Conservation (phyloP, 2,888 invertebrate species). For the Camponotus fellah region DNA sequence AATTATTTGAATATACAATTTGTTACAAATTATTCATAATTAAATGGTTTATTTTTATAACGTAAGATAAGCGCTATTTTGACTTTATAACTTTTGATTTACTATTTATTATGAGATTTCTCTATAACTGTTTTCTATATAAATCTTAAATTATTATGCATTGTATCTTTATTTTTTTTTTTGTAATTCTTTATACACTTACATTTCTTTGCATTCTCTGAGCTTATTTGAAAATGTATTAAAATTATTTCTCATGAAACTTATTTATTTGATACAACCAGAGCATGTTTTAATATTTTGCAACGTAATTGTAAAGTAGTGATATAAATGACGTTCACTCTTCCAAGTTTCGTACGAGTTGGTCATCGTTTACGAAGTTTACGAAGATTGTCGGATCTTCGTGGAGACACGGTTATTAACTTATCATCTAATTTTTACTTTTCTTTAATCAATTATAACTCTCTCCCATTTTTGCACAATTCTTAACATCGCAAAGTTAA, state of each 20-base stretch:
- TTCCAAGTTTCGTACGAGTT: conserved; percentile 5
- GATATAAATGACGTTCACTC: conserved; percentile 4
- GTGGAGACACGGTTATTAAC: conserved; percentile 40
- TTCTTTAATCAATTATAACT: conserved; percentile 54
- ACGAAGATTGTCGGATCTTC: conserved; percentile 22
- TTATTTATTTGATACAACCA: neutral
- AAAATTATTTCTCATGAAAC: neutral
- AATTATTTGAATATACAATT: neutral
- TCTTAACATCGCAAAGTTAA: conserved; percentile 33
- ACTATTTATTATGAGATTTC: neutral
- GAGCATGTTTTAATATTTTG: neutral
- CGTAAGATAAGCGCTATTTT: neutral
- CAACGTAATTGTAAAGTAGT: neutral
- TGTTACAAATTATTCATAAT: neutral
- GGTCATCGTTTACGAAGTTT: conserved; percentile 16
- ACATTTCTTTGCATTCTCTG: neutral
- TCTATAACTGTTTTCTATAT: neutral
- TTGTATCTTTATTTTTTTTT: neutral
- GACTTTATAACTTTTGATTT: neutral
- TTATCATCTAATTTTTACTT: conserved; percentile 47
- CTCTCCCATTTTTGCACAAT: conserved; percentile 20
- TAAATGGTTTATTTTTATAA: neutral
- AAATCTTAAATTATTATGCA: neutral
- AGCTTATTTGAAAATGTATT: neutral
- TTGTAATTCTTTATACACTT: neutral